Conservation (phyloP, 35 echinoderm and acorn worm genomes). For the Ophiothrix spiculata region DNA sequence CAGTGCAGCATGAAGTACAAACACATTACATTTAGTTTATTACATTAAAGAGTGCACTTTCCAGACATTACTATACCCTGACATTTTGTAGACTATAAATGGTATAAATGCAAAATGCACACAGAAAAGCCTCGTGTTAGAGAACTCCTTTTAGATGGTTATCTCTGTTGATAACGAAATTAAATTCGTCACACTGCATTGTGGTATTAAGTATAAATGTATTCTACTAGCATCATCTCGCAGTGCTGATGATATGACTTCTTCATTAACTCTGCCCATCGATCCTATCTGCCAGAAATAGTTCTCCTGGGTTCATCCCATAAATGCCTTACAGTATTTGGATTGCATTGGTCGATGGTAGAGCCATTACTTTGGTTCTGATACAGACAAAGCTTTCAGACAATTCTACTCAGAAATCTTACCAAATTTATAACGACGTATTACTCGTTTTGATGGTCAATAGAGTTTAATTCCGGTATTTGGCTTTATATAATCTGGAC, state of each 20-base stretch:
- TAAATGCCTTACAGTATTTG: background rate
- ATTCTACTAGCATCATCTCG: background rate
- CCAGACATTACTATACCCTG: background rate
- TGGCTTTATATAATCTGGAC: background rate
- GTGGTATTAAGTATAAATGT: background rate
- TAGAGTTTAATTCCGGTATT: background rate
- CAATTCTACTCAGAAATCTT: too few relatives aligned
- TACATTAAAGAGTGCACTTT: background rate
- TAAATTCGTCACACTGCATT: background rate
- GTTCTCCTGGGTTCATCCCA: slow-evolving; percentile 11
- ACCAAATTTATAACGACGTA: too few relatives aligned
- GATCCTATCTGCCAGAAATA: slow-evolving; percentile 12
- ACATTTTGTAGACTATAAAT: background rate
- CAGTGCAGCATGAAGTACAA: background rate
- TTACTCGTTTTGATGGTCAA: too few relatives aligned
- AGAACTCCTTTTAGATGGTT: background rate
- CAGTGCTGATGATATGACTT: background rate
- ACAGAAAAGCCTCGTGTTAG: background rate
- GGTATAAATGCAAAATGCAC: background rate
- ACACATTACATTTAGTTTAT: background rate
- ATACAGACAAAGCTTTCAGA: background rate
- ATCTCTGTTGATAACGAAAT: background rate
- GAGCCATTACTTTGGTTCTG: background rate
- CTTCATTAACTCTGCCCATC: background rate
- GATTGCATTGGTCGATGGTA: background rate